These are phyloP conservation scores for Parapristionchus giblindavisi DNA, from an alignment of 2,888 invertebrate genomes.

Conservation along the genomic window DNA sequence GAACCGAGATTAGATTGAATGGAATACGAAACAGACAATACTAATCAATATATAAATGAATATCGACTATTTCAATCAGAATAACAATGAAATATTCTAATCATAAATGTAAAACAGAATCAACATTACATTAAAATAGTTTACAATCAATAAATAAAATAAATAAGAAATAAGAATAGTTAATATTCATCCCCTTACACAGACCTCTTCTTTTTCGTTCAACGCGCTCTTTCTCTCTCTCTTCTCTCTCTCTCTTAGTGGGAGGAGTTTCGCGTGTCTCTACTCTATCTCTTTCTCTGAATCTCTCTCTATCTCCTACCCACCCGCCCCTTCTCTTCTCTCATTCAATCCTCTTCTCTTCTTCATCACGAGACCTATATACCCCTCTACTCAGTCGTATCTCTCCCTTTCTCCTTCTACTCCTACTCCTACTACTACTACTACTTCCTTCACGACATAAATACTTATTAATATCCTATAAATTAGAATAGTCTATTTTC, in stretches of 20 bases:
- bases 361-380: slow-evolving; percentile 21
- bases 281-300: not conserved
- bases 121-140: not conserved
- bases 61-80: too few relatives aligned
- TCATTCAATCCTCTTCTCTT: slow-evolving; percentile 2
- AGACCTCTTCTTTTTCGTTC: slow-evolving; percentile 28
- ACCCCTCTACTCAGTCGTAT: slow-evolving; percentile 21
- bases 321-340: too few relatives aligned
- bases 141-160: not conserved
- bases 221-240: slow-evolving; percentile 23
- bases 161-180: slow-evolving; percentile 7
- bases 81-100: too few relatives aligned
- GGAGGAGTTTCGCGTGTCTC: slow-evolving; percentile 18
- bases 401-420: slow-evolving; percentile 24
- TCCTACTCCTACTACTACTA: too few relatives aligned
- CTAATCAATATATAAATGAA: not conserved
- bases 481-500: too few relatives aligned
- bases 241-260: slow-evolving; percentile 8
- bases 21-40: not conserved
- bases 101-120: too few relatives aligned
- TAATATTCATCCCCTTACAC: slow-evolving; percentile 18
- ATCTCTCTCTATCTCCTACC: not conserved
- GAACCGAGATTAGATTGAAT: not conserved
- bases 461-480: too few relatives aligned
- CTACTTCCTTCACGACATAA: too few relatives aligned